These are phyloP conservation scores for Crocallis elinguaria DNA, from an alignment of 2,888 invertebrate genomes.

Conservation along the genomic window DNA sequence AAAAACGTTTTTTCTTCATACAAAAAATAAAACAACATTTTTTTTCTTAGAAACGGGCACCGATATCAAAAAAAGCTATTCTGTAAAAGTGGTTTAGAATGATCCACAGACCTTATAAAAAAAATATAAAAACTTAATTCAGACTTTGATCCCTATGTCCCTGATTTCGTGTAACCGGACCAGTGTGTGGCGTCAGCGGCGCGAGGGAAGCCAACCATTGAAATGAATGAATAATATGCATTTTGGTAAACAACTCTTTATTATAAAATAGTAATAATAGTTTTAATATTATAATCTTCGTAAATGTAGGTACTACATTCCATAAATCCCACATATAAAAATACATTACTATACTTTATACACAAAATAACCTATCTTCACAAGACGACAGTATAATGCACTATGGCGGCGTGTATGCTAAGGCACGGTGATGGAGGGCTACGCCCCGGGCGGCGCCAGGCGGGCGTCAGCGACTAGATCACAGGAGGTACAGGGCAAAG, in stretches of 20 bases:
- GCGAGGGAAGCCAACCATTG: conserved; percentile 24
- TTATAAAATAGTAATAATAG: conserved; percentile 72
- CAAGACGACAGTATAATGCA: conserved; percentile 78
- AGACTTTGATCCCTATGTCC: too few relatives aligned
- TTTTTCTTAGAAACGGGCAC: too few relatives aligned
- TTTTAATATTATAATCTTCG: conserved; percentile 73
- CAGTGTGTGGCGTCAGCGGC: conserved; percentile 2
- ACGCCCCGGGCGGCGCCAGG: conserved; percentile 81
- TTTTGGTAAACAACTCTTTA: conserved; percentile 79
- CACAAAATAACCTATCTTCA: conserved; percentile 80
- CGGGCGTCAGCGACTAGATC: conserved; percentile 83
- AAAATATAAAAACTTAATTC: too few relatives aligned
- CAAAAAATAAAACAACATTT: too few relatives aligned
- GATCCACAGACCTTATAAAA: too few relatives aligned
- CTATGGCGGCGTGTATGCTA: conserved; percentile 81
- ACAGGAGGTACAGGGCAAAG: conserved; percentile 71
- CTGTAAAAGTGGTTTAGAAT: too few relatives aligned
- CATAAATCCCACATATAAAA: conserved; percentile 83
- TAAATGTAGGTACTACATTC: conserved; percentile 78
- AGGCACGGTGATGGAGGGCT: conserved; percentile 81
- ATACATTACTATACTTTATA: conserved; percentile 79
- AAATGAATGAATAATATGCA: conserved; percentile 58
- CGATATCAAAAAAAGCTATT: too few relatives aligned
- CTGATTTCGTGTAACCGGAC: too few relatives aligned
- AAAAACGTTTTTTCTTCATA: too few relatives aligned